Conservation (phyloP, 1,140 invertebrate species). For the Phenacoccus solenopsis region DNA sequence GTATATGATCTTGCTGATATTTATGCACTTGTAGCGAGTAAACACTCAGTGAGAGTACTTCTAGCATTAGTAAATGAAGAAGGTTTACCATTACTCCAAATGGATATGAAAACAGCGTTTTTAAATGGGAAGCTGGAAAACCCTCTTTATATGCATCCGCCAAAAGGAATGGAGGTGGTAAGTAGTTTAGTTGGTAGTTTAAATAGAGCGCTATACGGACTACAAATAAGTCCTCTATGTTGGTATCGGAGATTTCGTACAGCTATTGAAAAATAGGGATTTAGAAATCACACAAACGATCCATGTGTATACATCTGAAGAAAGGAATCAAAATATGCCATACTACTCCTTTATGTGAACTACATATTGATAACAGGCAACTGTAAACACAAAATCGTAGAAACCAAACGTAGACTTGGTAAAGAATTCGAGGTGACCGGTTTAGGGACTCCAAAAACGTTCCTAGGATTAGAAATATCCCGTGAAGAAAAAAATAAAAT, state of each 20-base stretch:
- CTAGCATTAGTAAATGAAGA: not conserved
- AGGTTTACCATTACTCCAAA: conserved; percentile 24
- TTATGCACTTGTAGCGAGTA: conserved; percentile 18
- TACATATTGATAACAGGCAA: not conserved
- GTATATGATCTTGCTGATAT: conserved; percentile 6
- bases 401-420: conserved; percentile 21
- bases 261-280: not conserved
- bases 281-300: not conserved
- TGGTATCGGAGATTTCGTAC: conserved; percentile 27
- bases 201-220: conserved; percentile 27
- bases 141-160: conserved; percentile 32
- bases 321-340: not conserved
- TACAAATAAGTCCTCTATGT: conserved; percentile 27
- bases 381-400: not conserved
- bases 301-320: not conserved
- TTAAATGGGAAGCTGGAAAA: conserved; percentile 30
- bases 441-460: conserved; percentile 30
- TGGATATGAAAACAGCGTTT: conserved; percentile 35
- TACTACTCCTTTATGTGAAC: not conserved
- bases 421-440: conserved; percentile 32
- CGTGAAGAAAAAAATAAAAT: not conserved
- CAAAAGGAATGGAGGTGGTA: conserved; percentile 19
- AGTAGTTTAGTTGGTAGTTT: conserved; percentile 25
- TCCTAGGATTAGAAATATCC: conserved; percentile 17
- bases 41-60: not conserved